Evolutionary conservation across 1,140 invertebrate genomes (phyloP).

Genomic region (Solen grandis): DNA sequence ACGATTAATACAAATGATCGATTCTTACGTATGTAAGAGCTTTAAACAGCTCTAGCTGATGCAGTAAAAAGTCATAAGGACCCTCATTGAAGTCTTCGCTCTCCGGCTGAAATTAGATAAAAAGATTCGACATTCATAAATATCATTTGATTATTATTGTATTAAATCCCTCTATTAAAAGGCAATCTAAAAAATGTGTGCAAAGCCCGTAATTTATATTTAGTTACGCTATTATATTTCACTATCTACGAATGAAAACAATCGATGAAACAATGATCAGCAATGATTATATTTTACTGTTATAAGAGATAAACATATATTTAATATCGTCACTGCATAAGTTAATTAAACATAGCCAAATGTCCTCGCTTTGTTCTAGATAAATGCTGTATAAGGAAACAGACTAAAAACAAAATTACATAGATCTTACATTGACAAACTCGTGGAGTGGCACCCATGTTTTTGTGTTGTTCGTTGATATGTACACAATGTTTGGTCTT

Average conservation of each 20-base stretch:
- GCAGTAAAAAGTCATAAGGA: slow-evolving; percentile 77
- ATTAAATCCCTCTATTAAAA: too few relatives aligned
- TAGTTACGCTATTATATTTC: neutral
- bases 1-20: too few relatives aligned
- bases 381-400: too few relatives aligned
- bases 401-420: too few relatives aligned
- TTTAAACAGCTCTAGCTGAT: slow-evolving; percentile 79
- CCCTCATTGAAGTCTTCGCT: slow-evolving; percentile 72
- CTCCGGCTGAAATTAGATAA: slow-evolving; percentile 60
- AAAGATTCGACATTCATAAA: neutral
- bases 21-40: slow-evolving; percentile 76
- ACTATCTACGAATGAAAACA: neutral
- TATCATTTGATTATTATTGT: neutral
- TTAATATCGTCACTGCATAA: too few relatives aligned
- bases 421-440: slow-evolving; percentile 80
- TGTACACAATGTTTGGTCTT: slow-evolving; percentile 78
- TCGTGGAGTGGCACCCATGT: slow-evolving; percentile 78
- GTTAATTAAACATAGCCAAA: too few relatives aligned
- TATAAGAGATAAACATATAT: too few relatives aligned
- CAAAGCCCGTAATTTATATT: neutral
- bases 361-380: too few relatives aligned
- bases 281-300: too few relatives aligned
- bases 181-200: too few relatives aligned
- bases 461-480: slow-evolving; percentile 73
- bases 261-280: too few relatives aligned